Evolutionary conservation across 2,113 vertebrate genomes (phyloP).

Genomic region (Circaetus cinerascens): DNA sequence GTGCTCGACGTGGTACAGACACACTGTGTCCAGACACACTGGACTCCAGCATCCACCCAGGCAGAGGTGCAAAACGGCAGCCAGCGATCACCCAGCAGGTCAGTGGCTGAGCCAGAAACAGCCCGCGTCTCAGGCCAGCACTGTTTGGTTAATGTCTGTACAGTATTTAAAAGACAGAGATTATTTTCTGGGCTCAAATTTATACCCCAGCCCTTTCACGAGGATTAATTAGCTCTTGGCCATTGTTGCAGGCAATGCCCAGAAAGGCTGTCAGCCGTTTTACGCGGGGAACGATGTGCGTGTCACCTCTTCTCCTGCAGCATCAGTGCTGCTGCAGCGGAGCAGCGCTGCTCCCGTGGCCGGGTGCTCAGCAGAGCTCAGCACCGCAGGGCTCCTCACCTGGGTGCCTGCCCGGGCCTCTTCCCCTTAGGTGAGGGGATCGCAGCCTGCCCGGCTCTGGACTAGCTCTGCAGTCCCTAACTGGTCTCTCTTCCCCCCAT

Average conservation of each 20-base stretch:
- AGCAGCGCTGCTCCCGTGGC: background rate
- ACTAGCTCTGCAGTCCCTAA: background rate
- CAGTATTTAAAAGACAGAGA: fast-evolving
- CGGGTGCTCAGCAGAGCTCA: background rate
- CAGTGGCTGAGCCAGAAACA: background rate
- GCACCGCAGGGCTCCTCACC: background rate
- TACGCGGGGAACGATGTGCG: fast-evolving
- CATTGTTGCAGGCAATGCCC: background rate
- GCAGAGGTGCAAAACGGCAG: background rate
- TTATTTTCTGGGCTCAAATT: background rate
- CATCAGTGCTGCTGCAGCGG: background rate
- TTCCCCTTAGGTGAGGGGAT: background rate
- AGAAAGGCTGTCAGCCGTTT: background rate
- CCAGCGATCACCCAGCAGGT: background rate
- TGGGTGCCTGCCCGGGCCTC: background rate
- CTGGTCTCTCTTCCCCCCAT: background rate
- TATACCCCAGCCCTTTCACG: background rate
- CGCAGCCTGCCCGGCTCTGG: background rate
- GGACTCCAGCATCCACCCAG: background rate
- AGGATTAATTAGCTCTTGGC: background rate
- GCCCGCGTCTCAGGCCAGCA: background rate
- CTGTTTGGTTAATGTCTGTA: fast-evolving
- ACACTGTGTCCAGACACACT: fast-evolving
- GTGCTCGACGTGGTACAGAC: fast-evolving
- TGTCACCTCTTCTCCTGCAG: background rate